Percentiles rank a stretch among this genome's conserved stretches.
Conservation (phyloP, 2,797 vertebrate genomes). For the Sebastes nivosus region DNA sequence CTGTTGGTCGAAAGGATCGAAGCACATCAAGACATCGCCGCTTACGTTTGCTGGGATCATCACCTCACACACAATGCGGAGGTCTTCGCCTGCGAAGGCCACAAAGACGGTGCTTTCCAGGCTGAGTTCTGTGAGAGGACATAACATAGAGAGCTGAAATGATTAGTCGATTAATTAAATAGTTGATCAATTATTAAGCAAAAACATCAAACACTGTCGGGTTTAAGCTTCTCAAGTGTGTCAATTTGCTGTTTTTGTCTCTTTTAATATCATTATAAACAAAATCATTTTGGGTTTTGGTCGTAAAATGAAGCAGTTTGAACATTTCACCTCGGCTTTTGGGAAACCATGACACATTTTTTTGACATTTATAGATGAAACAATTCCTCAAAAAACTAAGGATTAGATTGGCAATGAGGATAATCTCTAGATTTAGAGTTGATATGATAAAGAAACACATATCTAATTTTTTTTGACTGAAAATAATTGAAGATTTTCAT, state of each 20-base stretch:
- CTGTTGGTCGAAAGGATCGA: accelerated
- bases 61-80: not conserved
- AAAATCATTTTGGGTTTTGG: not conserved
- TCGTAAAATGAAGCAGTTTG: not conserved
- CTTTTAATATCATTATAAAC: not conserved
- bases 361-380: not conserved
- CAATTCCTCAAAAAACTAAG: not conserved
- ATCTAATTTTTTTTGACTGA: not conserved
- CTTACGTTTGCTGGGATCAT: conserved; percentile 41
- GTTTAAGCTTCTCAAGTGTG: not conserved
- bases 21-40: not conserved
- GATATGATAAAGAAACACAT: not conserved
- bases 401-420: not conserved
- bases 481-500: not conserved
- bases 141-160: not conserved
- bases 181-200: not conserved
- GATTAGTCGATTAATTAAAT: not conserved
- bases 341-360: not conserved
- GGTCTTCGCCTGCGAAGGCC: conserved; percentile 47
- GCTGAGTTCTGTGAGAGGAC: conserved; percentile 33
- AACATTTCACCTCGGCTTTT: not conserved
- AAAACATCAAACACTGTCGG: not conserved
- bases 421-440: not conserved
- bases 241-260: not conserved
- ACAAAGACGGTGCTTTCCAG: conserved; percentile 53